A percentile compares a stretch with the other conserved stretches of the same genome.
phyloP scores from a whole-genome alignment of 2,888 invertebrate species.

The Opisthograptis luteolata region DNA sequence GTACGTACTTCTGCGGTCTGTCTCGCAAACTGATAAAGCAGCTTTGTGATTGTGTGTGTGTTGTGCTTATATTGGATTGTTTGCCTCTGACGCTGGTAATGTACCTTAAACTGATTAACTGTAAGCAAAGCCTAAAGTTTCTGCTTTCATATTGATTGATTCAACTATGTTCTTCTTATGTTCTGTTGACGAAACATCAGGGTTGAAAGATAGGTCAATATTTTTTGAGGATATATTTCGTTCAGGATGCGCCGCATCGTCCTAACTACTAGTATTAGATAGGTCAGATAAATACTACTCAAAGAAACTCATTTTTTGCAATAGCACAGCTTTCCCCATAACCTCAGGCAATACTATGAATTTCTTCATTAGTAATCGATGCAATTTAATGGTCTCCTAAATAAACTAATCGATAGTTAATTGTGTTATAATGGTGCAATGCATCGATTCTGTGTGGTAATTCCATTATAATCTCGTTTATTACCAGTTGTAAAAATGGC shows the following conservation, averaged over 20 bases:
- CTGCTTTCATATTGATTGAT: background rate
- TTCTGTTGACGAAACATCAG: too few relatives aligned
- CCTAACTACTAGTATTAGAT: too few relatives aligned
- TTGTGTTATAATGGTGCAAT: background rate
- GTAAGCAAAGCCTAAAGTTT: background rate
- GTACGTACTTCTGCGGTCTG: constrained; percentile 23
- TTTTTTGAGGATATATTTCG: too few relatives aligned
- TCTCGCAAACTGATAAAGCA: constrained; percentile 15
- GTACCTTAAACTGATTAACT: background rate
- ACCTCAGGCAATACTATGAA: too few relatives aligned
- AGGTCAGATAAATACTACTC: too few relatives aligned
- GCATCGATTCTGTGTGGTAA: constrained; percentile 3
- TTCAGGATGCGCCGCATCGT: too few relatives aligned
- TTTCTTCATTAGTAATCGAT: background rate
- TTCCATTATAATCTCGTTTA: constrained; percentile 6
- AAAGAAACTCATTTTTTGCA: too few relatives aligned
- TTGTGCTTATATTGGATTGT: constrained; percentile 31
- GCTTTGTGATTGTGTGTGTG: constrained; percentile 29
- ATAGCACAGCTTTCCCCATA: too few relatives aligned
- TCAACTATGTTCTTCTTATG: too few relatives aligned
- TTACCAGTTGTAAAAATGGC: background rate
- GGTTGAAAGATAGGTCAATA: too few relatives aligned
- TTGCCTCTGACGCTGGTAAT: constrained; percentile 30
- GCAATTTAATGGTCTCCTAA: background rate
- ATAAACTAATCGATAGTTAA: background rate